Conservation (phyloP, 2,797 vertebrate genomes). For the Sphenopsis melanotis region DNA sequence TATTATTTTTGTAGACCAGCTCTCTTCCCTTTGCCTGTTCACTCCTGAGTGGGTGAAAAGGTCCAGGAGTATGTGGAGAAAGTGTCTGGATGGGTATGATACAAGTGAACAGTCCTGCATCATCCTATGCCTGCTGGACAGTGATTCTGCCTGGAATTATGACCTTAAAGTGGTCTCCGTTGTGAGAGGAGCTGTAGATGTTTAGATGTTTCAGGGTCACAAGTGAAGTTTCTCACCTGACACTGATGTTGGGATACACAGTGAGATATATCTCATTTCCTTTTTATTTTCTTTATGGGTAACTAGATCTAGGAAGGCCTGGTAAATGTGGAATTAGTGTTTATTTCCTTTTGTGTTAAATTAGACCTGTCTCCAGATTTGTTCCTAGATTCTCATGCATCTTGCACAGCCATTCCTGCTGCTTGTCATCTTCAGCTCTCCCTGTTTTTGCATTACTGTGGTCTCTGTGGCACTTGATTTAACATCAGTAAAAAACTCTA, state of each 20-base stretch:
- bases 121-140: not conserved
- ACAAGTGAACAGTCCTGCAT: rapidly evolving
- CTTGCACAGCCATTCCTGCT: not conserved
- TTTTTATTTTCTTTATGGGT: not conserved
- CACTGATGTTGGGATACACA: not conserved
- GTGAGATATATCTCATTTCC: not conserved
- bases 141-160: rapidly evolving
- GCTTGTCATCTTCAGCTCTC: not conserved
- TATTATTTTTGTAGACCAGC: not conserved
- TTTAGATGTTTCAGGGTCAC: not conserved
- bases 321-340: not conserved
- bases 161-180: rapidly evolving
- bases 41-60: not conserved
- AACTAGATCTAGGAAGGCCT: not conserved
- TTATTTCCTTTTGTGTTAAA: not conserved
- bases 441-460: not conserved
- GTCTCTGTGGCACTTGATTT: not conserved
- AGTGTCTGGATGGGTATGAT: rapidly evolving
- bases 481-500: not conserved
- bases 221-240: not conserved
- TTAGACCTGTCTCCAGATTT: not conserved
- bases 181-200: not conserved
- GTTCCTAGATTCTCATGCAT: not conserved
- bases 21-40: not conserved
- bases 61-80: not conserved